Conservation (phyloP, 2,888 invertebrate genomes). For the Malacosoma neustria region DNA sequence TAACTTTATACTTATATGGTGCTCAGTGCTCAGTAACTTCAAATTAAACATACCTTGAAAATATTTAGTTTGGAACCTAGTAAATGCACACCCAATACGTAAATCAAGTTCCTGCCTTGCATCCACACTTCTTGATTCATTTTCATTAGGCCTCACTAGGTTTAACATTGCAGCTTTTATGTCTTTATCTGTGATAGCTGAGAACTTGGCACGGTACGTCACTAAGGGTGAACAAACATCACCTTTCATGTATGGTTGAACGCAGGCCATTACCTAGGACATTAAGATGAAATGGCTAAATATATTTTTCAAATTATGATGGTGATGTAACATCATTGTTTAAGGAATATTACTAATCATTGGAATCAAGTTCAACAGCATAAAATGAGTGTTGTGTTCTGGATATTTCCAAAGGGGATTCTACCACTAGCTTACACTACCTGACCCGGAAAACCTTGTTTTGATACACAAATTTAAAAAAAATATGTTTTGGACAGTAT, state of each 20-base stretch:
- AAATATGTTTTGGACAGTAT: too few species aligned
- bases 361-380: too few species aligned
- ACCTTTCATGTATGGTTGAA: constrained; percentile 81
- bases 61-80: constrained; percentile 97
- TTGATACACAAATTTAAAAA: too few species aligned
- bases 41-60: constrained; percentile 96
- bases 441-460: too few species aligned
- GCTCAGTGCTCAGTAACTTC: too few species aligned
- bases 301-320: neutral
- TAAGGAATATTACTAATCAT: too few species aligned
- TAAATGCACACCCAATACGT: constrained; percentile 98
- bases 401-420: too few species aligned
- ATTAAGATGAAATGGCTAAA: neutral
- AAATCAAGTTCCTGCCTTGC: constrained; percentile 98
- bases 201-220: constrained; percentile 94
- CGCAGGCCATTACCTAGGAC: constrained; percentile 79
- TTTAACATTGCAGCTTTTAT: constrained; percentile 93
- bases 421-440: too few species aligned
- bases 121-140: constrained; percentile 96
- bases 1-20: too few species aligned
- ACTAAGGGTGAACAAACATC: constrained; percentile 77
- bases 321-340: too few species aligned
- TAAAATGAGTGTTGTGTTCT: too few species aligned
- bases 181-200: constrained; percentile 98
- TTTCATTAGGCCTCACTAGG: constrained; percentile 92